These are phyloP conservation scores for Heliconius hortense DNA, from an alignment of 2,888 invertebrate genomes.

Conservation along the genomic window DNA sequence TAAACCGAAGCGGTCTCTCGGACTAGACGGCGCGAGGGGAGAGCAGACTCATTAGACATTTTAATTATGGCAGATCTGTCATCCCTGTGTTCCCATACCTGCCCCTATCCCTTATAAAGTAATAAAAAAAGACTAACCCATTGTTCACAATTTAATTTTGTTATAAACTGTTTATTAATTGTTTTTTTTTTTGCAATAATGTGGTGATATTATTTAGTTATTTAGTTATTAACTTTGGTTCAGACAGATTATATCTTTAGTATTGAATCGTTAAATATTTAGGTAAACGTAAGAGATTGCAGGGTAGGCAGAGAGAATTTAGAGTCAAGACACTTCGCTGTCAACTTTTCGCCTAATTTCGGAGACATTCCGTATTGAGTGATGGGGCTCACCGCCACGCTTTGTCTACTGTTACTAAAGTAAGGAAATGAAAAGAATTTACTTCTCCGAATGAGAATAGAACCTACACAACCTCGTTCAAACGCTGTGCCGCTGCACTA, in stretches of 20 bases:
- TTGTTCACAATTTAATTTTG: constrained; percentile 16
- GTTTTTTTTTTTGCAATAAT: background rate
- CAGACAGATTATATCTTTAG: background rate
- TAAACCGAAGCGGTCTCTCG: constrained; percentile 26
- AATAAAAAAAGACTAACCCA: constrained; percentile 21
- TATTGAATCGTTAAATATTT: background rate
- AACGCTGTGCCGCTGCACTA: no score
- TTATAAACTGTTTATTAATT: constrained; percentile 12
- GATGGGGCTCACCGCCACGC: no score
- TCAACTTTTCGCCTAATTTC: no score
- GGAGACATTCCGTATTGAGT: no score
- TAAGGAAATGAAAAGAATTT: no score
- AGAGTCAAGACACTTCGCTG: no score
- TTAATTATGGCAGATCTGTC: constrained; percentile 41
- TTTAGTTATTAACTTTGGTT: background rate
- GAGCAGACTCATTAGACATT: constrained; percentile 41
- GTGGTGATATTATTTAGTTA: background rate
- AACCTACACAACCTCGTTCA: no score
- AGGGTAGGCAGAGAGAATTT: no score
- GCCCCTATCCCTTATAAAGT: constrained; percentile 17
- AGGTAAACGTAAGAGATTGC: background rate
- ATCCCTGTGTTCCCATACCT: constrained; percentile 28
- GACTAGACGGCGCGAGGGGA: constrained; percentile 14
- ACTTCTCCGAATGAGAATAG: no score
- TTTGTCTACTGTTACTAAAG: no score